Conservation (phyloP, 2,888 invertebrate species). For the Ptilodon capucinus region DNA sequence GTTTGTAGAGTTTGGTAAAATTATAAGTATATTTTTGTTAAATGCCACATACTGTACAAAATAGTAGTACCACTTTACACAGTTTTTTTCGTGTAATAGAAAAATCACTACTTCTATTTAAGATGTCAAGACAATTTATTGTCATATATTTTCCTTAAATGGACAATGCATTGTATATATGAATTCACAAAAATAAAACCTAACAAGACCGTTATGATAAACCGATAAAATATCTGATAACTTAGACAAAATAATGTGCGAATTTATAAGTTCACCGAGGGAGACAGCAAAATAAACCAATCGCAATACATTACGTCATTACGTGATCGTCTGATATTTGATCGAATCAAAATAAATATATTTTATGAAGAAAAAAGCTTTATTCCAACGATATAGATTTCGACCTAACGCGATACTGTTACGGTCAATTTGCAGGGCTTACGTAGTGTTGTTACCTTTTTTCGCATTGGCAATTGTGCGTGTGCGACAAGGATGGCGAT, state of each 20-base stretch:
- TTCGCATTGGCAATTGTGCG: conserved; percentile 48
- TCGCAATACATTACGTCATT: conserved; percentile 41
- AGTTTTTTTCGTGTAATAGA: no score
- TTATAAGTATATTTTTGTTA: no score
- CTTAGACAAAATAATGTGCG: conserved; percentile 40
- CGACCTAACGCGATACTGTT: conserved; percentile 67
- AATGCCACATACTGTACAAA: no score
- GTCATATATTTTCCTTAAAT: no score
- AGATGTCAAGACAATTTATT: no score
- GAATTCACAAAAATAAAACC: background rate
- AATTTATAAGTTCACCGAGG: conserved; percentile 42
- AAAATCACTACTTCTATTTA: no score
- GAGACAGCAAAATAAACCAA: conserved; percentile 40
- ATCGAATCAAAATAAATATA: conserved; percentile 45
- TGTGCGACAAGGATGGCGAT: conserved; percentile 57
- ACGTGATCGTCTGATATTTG: conserved; percentile 34
- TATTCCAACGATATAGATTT: conserved; percentile 54
- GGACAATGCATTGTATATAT: no score
- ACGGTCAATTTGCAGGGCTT: conserved; percentile 62
- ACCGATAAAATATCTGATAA: conserved; percentile 47
- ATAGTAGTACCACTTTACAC: no score
- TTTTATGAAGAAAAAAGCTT: conserved; percentile 38
- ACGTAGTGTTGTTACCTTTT: conserved; percentile 54
- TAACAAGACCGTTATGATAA: conserved; percentile 19
- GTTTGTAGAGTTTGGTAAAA: background rate